phyloP scores from a whole-genome alignment of 2,113 vertebrate genomes.

The Egretta garzetta region DNA sequence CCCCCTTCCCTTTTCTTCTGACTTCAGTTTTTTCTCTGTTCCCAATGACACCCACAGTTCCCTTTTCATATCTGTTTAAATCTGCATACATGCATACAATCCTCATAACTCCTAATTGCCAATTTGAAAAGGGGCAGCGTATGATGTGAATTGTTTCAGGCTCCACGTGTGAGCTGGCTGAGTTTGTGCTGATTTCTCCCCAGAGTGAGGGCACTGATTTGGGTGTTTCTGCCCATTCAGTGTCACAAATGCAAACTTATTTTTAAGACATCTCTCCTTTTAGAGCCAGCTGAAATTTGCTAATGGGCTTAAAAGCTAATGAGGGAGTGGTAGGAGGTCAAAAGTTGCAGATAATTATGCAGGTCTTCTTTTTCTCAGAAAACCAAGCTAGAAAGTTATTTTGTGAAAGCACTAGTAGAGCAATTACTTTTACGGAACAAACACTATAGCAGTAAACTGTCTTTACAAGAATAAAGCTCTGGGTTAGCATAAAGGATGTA shows the following conservation, averaged over 20 bases:
- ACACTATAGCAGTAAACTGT: background rate
- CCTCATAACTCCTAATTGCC: background rate
- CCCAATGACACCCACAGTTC: background rate
- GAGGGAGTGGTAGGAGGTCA: background rate
- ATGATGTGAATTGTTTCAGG: background rate
- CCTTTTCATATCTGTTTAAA: background rate
- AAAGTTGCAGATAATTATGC: background rate
- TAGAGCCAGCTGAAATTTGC: background rate
- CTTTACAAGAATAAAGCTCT: background rate
- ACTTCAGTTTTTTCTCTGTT: background rate
- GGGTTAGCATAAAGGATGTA: background rate
- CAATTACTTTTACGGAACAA: background rate
- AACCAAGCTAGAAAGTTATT: background rate
- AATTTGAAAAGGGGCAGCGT: fast-evolving
- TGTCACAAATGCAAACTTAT: background rate
- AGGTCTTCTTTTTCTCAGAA: background rate
- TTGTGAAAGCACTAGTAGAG: background rate
- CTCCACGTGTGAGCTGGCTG: background rate
- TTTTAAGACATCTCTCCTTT: background rate
- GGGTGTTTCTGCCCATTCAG: background rate
- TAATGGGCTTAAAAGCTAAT: background rate
- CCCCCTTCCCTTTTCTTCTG: background rate
- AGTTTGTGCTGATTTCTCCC: background rate
- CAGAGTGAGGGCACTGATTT: background rate
- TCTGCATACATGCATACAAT: fast-evolving